These are phyloP conservation scores for Halcyon badia DNA, from an alignment of 2,797 vertebrate genomes.

Conservation along the genomic window DNA sequence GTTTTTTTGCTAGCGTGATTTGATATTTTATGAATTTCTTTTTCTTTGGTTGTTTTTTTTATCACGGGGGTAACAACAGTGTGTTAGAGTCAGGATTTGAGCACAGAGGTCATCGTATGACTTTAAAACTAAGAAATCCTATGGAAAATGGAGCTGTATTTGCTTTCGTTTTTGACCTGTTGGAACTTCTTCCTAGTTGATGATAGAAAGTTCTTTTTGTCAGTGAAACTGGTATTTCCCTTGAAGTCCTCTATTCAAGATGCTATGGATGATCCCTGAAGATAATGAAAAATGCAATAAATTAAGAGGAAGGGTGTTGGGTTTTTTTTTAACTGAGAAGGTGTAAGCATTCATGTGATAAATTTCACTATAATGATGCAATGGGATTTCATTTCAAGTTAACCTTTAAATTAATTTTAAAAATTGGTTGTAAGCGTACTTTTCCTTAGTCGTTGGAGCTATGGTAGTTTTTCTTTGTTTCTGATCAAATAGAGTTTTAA, in stretches of 20 bases:
- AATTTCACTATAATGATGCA: not conserved
- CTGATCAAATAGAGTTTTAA: not conserved
- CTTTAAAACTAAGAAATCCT: not conserved
- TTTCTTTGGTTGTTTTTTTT: not conserved
- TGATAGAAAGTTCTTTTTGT: not conserved
- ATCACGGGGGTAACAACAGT: rapidly evolving
- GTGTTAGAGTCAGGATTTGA: not conserved
- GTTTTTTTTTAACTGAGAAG: not conserved
- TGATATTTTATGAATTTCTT: not conserved
- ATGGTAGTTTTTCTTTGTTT: not conserved
- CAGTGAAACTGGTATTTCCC: not conserved
- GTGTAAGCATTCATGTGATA: not conserved
- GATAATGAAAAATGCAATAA: not conserved
- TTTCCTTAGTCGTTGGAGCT: not conserved
- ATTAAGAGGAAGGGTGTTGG: not conserved
- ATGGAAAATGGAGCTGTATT: not conserved
- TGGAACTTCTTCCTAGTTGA: not conserved
- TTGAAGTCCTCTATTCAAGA: not conserved
- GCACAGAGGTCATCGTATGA: not conserved
- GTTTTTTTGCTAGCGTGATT: not conserved
- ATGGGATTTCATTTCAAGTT: not conserved
- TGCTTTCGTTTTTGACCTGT: not conserved
- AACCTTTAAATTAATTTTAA: not conserved
- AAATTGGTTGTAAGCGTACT: not conserved
- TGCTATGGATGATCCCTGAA: not conserved